These are phyloP conservation scores for Dynastes grantii DNA, from an alignment of 2,888 invertebrate species.

Conservation along the genomic window DNA sequence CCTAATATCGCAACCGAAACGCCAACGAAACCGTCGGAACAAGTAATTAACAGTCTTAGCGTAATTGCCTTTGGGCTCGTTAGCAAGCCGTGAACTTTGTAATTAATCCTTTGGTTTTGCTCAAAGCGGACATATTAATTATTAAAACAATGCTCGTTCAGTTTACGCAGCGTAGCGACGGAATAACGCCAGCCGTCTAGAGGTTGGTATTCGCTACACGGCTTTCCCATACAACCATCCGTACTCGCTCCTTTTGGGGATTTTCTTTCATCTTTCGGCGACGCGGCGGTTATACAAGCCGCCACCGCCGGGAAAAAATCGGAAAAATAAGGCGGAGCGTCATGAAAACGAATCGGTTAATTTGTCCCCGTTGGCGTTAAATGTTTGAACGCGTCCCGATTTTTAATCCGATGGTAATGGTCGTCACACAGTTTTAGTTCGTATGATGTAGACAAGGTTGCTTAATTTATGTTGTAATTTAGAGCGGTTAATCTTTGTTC, in stretches of 20 bases:
- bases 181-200: constrained; percentile 13
- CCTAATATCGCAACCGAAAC: constrained; percentile 44
- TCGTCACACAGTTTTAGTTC: background rate
- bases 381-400: constrained; percentile 41
- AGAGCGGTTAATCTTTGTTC: too few relatives aligned
- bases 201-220: background rate
- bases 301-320: constrained; percentile 17
- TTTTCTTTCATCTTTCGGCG: constrained; percentile 35
- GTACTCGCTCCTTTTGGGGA: constrained; percentile 24
- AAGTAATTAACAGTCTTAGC: constrained; percentile 72
- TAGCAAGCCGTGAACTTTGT: constrained; percentile 73
- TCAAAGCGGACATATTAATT: constrained; percentile 70
- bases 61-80: constrained; percentile 72
- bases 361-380: constrained; percentile 46
- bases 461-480: too few relatives aligned
- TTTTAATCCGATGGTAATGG: constrained; percentile 32
- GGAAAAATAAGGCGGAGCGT: constrained; percentile 41
- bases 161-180: constrained; percentile 57
- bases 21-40: constrained; percentile 59
- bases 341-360: constrained; percentile 42
- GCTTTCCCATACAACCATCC: background rate
- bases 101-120: constrained; percentile 72
- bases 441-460: too few relatives aligned
- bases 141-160: constrained; percentile 66
- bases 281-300: background rate